These are phyloP conservation scores for Embidobia sp. DNA, from an alignment of 2,888 invertebrate species.

Conservation along the genomic window DNA sequence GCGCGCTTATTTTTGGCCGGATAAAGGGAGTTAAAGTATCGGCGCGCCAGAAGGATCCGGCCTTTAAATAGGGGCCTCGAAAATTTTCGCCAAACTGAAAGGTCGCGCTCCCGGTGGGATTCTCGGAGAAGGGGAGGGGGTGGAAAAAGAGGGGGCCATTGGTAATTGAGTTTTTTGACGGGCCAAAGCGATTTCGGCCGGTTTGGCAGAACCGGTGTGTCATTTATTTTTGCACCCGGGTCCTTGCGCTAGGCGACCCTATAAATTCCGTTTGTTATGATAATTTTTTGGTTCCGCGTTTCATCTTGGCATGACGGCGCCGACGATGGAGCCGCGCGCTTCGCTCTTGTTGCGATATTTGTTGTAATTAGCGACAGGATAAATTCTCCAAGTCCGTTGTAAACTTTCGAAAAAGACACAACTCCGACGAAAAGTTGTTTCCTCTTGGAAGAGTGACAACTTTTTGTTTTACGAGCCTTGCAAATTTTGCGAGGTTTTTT, in stretches of 20 bases:
- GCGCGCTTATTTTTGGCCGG: slow-evolving; percentile 43
- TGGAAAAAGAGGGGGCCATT: background rate
- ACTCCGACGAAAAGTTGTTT: background rate
- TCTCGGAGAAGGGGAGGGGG: background rate
- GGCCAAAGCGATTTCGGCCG: slow-evolving; percentile 47
- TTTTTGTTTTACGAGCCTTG: too few relatives aligned
- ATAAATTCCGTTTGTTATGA: slow-evolving; percentile 49
- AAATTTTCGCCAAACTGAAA: slow-evolving; percentile 40
- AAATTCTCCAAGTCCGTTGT: slow-evolving; percentile 16
- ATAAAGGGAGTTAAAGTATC: slow-evolving; percentile 56
- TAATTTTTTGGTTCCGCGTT: slow-evolving; percentile 48
- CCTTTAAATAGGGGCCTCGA: slow-evolving; percentile 50
- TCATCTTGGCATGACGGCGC: slow-evolving; percentile 10
- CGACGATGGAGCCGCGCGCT: background rate
- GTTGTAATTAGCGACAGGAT: slow-evolving; percentile 34
- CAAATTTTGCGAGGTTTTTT: too few relatives aligned
- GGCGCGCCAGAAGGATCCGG: slow-evolving; percentile 36
- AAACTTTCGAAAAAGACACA: background rate
- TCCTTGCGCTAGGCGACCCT: slow-evolving; percentile 23
- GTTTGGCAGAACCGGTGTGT: slow-evolving; percentile 33
- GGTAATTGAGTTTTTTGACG: slow-evolving; percentile 47
- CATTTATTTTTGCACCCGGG: slow-evolving; percentile 42
- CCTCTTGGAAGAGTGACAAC: too few relatives aligned
- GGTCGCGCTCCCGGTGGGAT: slow-evolving; percentile 43
- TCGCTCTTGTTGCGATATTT: slow-evolving; percentile 26